Conservation (phyloP, 2,797 vertebrate species). For the Phrynocephalus vlangalii region DNA sequence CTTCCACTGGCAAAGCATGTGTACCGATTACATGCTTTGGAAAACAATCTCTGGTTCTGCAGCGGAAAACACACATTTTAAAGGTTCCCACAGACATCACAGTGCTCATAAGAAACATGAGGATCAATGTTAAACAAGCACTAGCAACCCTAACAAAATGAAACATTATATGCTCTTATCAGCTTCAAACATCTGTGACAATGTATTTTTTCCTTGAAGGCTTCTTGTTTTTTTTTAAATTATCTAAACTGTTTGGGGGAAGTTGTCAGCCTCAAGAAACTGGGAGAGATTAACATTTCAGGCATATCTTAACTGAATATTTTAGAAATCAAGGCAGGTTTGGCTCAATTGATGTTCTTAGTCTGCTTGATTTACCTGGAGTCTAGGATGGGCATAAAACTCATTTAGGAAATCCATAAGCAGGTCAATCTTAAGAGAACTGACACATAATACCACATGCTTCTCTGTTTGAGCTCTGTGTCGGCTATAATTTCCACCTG, state of each 20-base stretch:
- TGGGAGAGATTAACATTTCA: neutral
- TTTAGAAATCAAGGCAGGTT: constrained; percentile 9
- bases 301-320: neutral
- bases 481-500: constrained; percentile 86
- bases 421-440: constrained; percentile 85
- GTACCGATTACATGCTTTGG: neutral
- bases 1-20: constrained; percentile 15
- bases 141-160: neutral
- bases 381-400: constrained; percentile 85
- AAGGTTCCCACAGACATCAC: neutral
- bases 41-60: constrained; percentile 1
- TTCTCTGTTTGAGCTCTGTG: constrained; percentile 86
- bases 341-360: neutral
- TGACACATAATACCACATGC: constrained; percentile 85
- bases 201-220: neutral
- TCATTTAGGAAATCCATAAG: constrained; percentile 88
- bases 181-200: neutral
- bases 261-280: neutral
- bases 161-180: neutral
- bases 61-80: neutral
- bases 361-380: constrained; percentile 78
- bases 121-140: neutral
- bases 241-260: neutral
- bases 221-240: neutral
- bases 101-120: neutral